These are phyloP conservation scores for Eurosta solidaginis DNA, from an alignment of 1,140 invertebrate genomes.

Conservation along the genomic window DNA sequence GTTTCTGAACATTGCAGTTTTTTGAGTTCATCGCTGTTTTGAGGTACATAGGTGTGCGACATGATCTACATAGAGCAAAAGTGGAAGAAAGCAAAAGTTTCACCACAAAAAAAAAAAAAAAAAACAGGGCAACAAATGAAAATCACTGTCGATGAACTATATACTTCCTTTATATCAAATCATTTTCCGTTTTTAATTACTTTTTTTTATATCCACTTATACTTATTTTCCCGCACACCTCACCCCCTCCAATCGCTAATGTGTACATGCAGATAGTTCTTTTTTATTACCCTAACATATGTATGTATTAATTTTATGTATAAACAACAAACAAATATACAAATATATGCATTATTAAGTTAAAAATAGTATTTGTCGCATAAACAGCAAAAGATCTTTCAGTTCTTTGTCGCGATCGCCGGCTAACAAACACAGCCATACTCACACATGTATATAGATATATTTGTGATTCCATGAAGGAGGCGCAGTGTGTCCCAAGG, in stretches of 20 bases:
- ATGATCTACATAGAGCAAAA: no score
- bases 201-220: slow-evolving; percentile 17
- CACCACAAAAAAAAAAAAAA: no score
- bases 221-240: background rate
- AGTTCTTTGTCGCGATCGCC: slow-evolving; percentile 8
- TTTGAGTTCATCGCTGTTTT: no score
- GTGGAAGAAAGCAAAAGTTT: background rate
- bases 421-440: background rate
- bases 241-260: background rate
- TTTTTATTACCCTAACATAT: background rate
- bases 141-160: background rate
- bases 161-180: background rate
- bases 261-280: background rate
- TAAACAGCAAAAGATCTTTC: background rate
- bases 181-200: background rate
- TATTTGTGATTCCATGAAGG: no score
- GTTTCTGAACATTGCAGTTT: no score
- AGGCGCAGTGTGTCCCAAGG: no score
- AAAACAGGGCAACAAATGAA: background rate
- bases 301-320: background rate
- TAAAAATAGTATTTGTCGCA: slow-evolving; percentile 14
- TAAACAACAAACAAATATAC: background rate
- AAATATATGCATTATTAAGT: background rate
- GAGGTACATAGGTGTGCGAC: no score
- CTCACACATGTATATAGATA: background rate